Conservation (phyloP, 2,888 invertebrate species). For the Eupithecia subumbrata region DNA sequence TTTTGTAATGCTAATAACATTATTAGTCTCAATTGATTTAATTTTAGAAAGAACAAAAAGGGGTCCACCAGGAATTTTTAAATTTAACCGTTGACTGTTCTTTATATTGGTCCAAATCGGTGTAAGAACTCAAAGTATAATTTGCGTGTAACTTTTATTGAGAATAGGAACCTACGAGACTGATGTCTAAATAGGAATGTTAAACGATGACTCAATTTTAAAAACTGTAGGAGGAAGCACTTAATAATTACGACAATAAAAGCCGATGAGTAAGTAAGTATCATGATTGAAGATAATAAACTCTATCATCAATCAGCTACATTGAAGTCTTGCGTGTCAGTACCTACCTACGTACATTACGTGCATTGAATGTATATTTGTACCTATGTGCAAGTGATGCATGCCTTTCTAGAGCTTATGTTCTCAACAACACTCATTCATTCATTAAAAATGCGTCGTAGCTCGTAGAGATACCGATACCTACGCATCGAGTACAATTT, state of each 20-base stretch:
- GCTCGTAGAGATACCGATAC: too few species aligned
- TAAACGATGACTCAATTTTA: slow-evolving; percentile 25
- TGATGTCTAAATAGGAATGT: slow-evolving; percentile 1
- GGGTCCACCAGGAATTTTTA: not conserved
- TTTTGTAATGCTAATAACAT: not conserved
- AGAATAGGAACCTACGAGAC: not conserved
- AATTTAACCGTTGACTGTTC: not conserved
- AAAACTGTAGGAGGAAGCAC: slow-evolving; percentile 12
- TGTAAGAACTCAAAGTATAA: not conserved
- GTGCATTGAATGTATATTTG: too few species aligned
- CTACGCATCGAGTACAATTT: too few species aligned
- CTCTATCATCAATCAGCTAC: slow-evolving; percentile 6
- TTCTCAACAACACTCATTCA: too few species aligned
- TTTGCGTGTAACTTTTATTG: not conserved
- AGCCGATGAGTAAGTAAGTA: slow-evolving; percentile 5
- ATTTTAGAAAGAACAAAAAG: not conserved
- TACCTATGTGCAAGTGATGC: not conserved
- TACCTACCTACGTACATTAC: not conserved
- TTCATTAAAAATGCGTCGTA: too few species aligned
- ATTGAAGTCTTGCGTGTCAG: not conserved
- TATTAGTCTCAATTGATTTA: not conserved
- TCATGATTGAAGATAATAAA: slow-evolving; percentile 7
- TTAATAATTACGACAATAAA: slow-evolving; percentile 20
- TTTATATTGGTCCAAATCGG: not conserved
- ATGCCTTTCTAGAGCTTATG: too few species aligned